Percentiles rank a stretch among this genome's conserved stretches.
phyloP scores from a whole-genome alignment of 1,140 invertebrate species.

The Lasioglossum baleicum region DNA sequence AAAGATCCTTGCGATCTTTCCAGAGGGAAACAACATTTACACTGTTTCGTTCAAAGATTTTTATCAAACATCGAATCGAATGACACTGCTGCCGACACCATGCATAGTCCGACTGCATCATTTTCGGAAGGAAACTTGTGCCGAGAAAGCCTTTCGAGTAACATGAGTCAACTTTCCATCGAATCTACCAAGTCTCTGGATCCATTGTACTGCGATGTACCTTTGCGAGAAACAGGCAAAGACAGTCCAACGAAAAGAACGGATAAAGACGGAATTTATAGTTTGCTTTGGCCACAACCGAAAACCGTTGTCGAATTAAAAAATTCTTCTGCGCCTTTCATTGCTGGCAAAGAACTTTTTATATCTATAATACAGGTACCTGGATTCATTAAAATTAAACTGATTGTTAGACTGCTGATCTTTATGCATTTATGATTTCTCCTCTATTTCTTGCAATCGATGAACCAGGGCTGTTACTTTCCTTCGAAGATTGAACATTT shows the following conservation, averaged over 20 bases:
- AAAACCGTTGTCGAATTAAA: conserved; percentile 81
- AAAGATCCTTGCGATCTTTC: conserved; percentile 80
- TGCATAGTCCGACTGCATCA: conserved; percentile 66
- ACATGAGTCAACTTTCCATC: conserved; percentile 75
- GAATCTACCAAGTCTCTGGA: conserved; percentile 76
- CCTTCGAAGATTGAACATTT: too few species aligned
- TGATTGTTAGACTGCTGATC: too few species aligned
- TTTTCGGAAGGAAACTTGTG: conserved; percentile 70
- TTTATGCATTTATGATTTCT: too few species aligned
- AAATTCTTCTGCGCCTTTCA: conserved; percentile 79
- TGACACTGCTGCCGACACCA: conserved; percentile 69
- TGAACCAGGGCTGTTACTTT: too few species aligned
- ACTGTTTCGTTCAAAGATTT: conserved; percentile 74
- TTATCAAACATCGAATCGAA: conserved; percentile 65
- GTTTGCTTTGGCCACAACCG: conserved; percentile 84
- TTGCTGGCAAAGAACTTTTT: conserved; percentile 76
- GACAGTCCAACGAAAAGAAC: conserved; percentile 67
- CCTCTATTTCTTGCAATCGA: too few species aligned
- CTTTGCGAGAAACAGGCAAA: conserved; percentile 64
- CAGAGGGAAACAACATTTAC: conserved; percentile 76
- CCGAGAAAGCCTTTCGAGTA: conserved; percentile 69
- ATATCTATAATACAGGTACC: conserved; percentile 79
- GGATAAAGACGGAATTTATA: conserved; percentile 71
- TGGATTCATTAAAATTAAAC: not conserved
- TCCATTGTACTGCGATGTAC: conserved; percentile 70